phyloP scores from a whole-genome alignment of 1,140 invertebrate species.

The Lutraria rhynchaena region DNA sequence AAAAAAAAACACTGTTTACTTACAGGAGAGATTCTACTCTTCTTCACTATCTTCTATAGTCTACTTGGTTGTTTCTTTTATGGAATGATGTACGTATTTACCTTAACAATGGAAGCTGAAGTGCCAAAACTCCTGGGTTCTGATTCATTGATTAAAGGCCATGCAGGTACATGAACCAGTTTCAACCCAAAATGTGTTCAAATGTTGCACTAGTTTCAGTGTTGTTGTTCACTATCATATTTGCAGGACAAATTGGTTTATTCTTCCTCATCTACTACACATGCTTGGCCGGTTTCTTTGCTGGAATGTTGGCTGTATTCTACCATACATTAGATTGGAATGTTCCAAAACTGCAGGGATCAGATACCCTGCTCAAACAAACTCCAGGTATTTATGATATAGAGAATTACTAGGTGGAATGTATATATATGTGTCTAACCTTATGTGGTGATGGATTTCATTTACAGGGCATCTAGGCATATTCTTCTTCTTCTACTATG shows the following conservation, averaged over 20 bases:
- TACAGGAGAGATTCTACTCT: constrained; percentile 89
- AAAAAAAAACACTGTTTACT: no score
- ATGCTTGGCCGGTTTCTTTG: constrained; percentile 92
- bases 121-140: constrained; percentile 93
- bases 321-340: constrained; percentile 94
- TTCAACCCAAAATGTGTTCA: no score
- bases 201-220: no score
- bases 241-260: constrained; percentile 87
- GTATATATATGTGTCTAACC: no score
- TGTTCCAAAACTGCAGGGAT: constrained; percentile 93
- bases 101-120: constrained; percentile 92
- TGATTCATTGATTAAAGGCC: constrained; percentile 92
- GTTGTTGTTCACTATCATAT: no score
- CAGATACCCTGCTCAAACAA: constrained; percentile 91
- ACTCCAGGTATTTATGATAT: constrained; percentile 89
- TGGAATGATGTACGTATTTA: constrained; percentile 95
- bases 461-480: no score
- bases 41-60: constrained; percentile 96
- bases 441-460: no score
- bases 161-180: constrained; percentile 88
- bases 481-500: no score
- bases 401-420: not conserved
- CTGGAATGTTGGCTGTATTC: constrained; percentile 94
- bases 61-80: constrained; percentile 93
- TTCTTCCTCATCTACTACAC: constrained; percentile 98